A percentile compares a stretch with the other conserved stretches of the same genome.
These are phyloP conservation scores for Zhuqinia jingwanae DNA, from an alignment of 2,888 invertebrate genomes.

Conservation along the genomic window DNA sequence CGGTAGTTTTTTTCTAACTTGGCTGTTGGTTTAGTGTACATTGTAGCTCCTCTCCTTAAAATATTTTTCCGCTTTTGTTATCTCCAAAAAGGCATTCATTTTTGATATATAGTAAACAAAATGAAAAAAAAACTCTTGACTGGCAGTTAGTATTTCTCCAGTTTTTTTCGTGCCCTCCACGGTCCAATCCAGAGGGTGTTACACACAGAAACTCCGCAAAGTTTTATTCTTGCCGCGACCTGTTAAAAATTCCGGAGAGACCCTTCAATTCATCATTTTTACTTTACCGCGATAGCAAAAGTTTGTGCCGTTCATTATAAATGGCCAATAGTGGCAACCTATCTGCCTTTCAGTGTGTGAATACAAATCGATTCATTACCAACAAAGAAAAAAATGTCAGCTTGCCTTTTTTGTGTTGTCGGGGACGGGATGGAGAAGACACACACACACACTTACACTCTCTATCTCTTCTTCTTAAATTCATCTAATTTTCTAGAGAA, in stretches of 20 bases:
- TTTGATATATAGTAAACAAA: constrained; percentile 8
- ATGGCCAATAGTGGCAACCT: constrained; percentile 77
- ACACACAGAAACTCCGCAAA: not conserved
- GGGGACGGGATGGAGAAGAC: constrained; percentile 5
- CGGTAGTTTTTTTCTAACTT: too few relatives aligned
- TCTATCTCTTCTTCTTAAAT: constrained; percentile 10
- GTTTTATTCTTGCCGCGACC: constrained; percentile 13
- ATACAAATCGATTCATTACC: constrained; percentile 78
- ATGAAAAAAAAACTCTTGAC: not conserved
- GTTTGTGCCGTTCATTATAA: constrained; percentile 78
- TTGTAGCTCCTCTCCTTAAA: too few relatives aligned
- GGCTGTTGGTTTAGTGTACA: too few relatives aligned
- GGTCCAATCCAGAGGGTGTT: not conserved
- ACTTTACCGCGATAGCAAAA: constrained; percentile 62
- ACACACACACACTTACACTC: too few relatives aligned
- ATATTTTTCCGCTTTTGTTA: too few relatives aligned
- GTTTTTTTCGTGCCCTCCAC: not conserved
- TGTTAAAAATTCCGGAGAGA: constrained; percentile 71
- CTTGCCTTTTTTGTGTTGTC: constrained; percentile 12
- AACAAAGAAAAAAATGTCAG: constrained; percentile 57
- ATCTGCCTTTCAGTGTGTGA: constrained; percentile 73
- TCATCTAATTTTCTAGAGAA: constrained; percentile 33
- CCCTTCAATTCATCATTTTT: constrained; percentile 77
- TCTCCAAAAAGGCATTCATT: not conserved
- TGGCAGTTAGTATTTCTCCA: constrained; percentile 36